Percentiles rank a stretch among this genome's conserved stretches.
phyloP scores from a whole-genome alignment of 1,140 invertebrate genomes.

The Drosophila sechellia region DNA sequence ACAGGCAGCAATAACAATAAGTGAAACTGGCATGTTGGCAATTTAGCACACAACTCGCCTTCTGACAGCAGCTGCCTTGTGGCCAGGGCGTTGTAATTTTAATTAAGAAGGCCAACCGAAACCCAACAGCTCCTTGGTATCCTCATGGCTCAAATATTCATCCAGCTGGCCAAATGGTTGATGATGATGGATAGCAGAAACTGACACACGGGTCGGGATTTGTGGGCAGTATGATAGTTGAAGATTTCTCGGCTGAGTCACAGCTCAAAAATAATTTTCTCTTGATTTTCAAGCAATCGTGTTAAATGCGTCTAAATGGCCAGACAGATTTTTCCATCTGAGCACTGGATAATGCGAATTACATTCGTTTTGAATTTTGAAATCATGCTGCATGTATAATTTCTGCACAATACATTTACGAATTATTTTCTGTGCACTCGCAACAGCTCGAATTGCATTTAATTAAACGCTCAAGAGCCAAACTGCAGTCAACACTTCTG shows the following conservation, averaged over 20 bases:
- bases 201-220: constrained; percentile 45
- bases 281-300: background rate
- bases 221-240: constrained; percentile 43
- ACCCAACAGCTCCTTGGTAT: constrained; percentile 10
- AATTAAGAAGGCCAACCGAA: constrained; percentile 50
- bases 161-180: constrained; percentile 32
- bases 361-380: no score
- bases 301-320: background rate
- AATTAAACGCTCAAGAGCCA: constrained; percentile 30
- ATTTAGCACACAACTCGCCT: constrained; percentile 30
- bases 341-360: no score
- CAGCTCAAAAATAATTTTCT: constrained; percentile 15
- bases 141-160: constrained; percentile 48
- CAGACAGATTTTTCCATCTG: background rate
- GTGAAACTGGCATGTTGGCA: constrained; percentile 34
- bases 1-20: constrained; percentile 40
- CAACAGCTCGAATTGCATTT: constrained; percentile 13
- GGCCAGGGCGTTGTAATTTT: constrained; percentile 46
- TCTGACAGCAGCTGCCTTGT: constrained; percentile 28
- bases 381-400: no score
- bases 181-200: constrained; percentile 56
- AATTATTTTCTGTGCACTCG: background rate
- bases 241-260: constrained; percentile 5
- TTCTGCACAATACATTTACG: background rate
- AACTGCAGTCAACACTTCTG: constrained; percentile 9